These are phyloP conservation scores for Andrena marginata DNA, from an alignment of 2,888 invertebrate genomes.

Conservation along the genomic window DNA sequence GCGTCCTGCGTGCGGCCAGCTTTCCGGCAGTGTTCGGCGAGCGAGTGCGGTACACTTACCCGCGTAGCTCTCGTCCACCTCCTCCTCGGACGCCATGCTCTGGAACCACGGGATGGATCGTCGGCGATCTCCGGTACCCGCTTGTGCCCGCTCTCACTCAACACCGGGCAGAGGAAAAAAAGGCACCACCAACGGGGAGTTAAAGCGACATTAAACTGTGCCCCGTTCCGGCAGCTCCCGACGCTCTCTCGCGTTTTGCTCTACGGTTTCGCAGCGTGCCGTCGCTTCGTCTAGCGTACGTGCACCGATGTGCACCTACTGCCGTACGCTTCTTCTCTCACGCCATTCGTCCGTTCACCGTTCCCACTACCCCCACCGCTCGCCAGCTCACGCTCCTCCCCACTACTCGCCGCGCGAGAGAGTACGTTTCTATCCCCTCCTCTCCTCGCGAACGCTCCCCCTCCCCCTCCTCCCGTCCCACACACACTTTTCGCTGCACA, in stretches of 20 bases:
- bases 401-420: slow-evolving; percentile 21
- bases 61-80: slow-evolving; percentile 94
- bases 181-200: slow-evolving; percentile 69
- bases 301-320: slow-evolving; percentile 60
- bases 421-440: slow-evolving; percentile 30
- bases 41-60: slow-evolving; percentile 87
- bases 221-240: slow-evolving; percentile 40
- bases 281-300: slow-evolving; percentile 62
- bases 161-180: slow-evolving; percentile 22
- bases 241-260: slow-evolving; percentile 53
- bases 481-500: background rate
- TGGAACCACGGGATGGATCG: slow-evolving; percentile 25
- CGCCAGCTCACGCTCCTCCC: slow-evolving; percentile 27
- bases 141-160: slow-evolving; percentile 35
- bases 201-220: slow-evolving; percentile 72
- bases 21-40: slow-evolving; percentile 67
- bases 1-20: slow-evolving; percentile 78
- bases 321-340: slow-evolving; percentile 56
- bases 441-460: background rate
- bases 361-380: slow-evolving; percentile 50
- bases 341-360: slow-evolving; percentile 69
- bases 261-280: slow-evolving; percentile 69
- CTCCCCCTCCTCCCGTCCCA: fast-evolving
- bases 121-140: slow-evolving; percentile 34
- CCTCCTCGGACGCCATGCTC: slow-evolving; percentile 94